Evolutionary conservation across 2,797 vertebrate genomes (phyloP).

Genomic region (Eleutherodactylus coqui): DNA sequence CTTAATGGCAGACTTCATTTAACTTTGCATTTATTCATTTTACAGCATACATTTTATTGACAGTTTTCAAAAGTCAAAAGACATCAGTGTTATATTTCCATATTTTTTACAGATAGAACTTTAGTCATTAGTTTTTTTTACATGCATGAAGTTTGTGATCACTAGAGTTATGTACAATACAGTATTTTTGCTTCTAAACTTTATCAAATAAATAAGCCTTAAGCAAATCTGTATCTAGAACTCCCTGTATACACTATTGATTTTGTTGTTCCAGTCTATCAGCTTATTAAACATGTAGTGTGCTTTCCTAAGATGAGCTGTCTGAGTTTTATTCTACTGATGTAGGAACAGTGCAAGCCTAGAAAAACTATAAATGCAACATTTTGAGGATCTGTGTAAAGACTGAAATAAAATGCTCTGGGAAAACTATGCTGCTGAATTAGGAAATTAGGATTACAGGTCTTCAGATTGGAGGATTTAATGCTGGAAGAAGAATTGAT

Average conservation of each 20-base stretch:
- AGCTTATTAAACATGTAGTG: slow-evolving; percentile 57
- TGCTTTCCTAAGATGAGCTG: slow-evolving; percentile 48
- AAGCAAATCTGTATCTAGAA: slow-evolving; percentile 50
- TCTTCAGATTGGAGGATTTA: slow-evolving; percentile 10
- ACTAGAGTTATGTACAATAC: slow-evolving; percentile 25
- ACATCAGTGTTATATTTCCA: not conserved
- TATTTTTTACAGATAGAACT: slow-evolving; percentile 15
- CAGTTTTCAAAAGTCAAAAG: slow-evolving; percentile 1
- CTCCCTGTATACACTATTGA: slow-evolving; percentile 48
- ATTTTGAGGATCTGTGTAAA: slow-evolving; percentile 25
- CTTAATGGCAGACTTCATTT: not conserved
- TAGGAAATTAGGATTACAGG: slow-evolving; percentile 19
- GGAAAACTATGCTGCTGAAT: slow-evolving; percentile 14
- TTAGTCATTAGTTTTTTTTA: not conserved
- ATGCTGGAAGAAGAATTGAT: not conserved
- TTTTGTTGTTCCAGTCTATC: slow-evolving; percentile 57
- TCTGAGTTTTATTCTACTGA: slow-evolving; percentile 23
- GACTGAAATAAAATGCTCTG: not conserved
- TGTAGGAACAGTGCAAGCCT: slow-evolving; percentile 31
- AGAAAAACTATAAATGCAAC: slow-evolving; percentile 45
- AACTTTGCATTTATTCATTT: not conserved
- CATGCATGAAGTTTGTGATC: slow-evolving; percentile 23
- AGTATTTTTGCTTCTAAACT: slow-evolving; percentile 48
- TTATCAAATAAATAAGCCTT: slow-evolving; percentile 58
- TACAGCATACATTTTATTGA: not conserved